Evolutionary conservation across 2,113 vertebrate species (phyloP).

Genomic region (Hippocampus zosterae): DNA sequence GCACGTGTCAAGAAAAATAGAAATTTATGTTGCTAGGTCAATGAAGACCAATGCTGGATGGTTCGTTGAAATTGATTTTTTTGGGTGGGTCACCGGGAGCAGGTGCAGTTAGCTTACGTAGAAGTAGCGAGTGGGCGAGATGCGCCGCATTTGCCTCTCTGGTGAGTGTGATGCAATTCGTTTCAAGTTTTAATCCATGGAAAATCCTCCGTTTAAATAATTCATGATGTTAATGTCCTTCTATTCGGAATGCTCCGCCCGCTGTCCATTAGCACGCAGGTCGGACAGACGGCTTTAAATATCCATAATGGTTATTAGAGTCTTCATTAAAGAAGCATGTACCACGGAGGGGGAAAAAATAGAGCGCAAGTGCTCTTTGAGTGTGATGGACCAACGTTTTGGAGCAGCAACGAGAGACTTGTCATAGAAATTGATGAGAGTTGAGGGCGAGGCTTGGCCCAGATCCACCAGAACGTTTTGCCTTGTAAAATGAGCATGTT

Average conservation of each 20-base stretch:
- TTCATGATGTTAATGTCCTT: conserved; percentile 20
- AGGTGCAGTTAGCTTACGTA: too few species aligned
- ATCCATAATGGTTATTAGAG: conserved; percentile 65
- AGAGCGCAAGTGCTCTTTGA: conserved; percentile 59
- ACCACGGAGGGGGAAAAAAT: conserved; percentile 46
- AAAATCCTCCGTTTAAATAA: conserved; percentile 20
- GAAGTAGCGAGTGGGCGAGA: too few species aligned
- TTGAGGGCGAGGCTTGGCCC: conserved; percentile 28
- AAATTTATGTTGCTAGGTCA: too few species aligned
- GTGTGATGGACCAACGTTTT: conserved; percentile 54
- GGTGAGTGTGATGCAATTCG: too few species aligned
- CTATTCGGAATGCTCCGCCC: conserved; percentile 18
- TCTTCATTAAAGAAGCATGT: conserved; percentile 70
- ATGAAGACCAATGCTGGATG: too few species aligned
- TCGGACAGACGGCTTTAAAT: conserved; percentile 55
- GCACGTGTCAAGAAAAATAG: too few species aligned
- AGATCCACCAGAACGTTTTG: conserved; percentile 53
- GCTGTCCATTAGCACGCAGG: conserved; percentile 29
- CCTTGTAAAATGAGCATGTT: conserved; percentile 27
- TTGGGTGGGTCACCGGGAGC: too few species aligned
- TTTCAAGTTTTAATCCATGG: too few species aligned
- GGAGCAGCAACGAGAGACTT: conserved; percentile 25
- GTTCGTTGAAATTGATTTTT: too few species aligned
- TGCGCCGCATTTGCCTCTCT: too few species aligned
- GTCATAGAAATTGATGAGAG: conserved; percentile 61